phyloP scores from a whole-genome alignment of 2,888 invertebrate species.

The Homarus gammarus region DNA sequence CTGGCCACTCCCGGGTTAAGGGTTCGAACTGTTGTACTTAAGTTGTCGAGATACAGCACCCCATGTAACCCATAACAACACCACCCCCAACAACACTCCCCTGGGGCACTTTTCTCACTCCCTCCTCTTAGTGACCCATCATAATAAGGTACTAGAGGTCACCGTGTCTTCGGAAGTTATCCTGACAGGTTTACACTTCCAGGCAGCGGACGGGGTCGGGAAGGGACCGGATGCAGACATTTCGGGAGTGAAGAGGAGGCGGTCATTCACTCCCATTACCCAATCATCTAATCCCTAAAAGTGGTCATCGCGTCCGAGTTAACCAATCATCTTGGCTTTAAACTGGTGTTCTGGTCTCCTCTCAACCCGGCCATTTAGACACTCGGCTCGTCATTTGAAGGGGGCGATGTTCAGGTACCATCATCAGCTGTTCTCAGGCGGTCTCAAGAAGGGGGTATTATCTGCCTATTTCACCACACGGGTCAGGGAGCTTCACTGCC shows the following conservation, averaged over 20 bases:
- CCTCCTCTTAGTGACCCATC: background rate
- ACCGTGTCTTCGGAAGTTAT: background rate
- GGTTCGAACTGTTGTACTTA: no score
- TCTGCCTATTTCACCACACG: no score
- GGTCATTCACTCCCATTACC: constrained; percentile 36
- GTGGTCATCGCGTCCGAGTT: constrained; percentile 38
- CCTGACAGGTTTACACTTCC: constrained; percentile 23
- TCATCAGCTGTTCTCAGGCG: no score
- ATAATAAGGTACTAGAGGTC: background rate
- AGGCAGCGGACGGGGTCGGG: background rate
- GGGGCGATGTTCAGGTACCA: background rate
- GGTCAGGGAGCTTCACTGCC: no score
- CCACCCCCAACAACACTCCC: background rate
- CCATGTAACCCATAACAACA: background rate
- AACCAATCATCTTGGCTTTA: constrained; percentile 48
- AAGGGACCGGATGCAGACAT: constrained; percentile 29
- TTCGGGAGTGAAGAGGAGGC: constrained; percentile 38
- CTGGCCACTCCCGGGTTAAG: no score
- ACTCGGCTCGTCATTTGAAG: constrained; percentile 26
- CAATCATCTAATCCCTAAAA: constrained; percentile 27
- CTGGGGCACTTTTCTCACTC: background rate
- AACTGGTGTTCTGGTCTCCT: constrained; percentile 39
- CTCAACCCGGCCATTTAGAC: constrained; percentile 32
- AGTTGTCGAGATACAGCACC: no score
- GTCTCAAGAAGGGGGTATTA: no score